Base-by-base conservation (phyloP, 1,140 invertebrate genomes). In the Procambarus clarkii region DNA sequence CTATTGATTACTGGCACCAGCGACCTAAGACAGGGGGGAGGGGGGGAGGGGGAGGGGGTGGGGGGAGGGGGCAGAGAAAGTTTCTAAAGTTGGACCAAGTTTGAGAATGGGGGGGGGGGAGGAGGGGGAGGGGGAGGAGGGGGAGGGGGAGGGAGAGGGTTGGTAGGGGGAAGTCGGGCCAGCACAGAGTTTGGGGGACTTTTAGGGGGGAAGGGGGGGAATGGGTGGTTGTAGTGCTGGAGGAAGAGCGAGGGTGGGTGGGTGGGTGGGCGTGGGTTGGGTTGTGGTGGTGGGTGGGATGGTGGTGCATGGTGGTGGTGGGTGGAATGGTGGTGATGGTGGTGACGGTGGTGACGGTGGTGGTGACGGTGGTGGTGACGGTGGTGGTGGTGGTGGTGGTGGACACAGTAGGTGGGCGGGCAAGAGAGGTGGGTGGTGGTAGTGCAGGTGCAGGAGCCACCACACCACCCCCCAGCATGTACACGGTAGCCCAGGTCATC, bases 41-140 rank as follows among this genome's bases (percentile, higher is more conserved):
- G 80, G 87, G 74, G 45, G 34, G 85, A 15, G 76, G 58, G 76
- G 54, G 74, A 82, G 46, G 45, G 88, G 76, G 21, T 24, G 74
- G 54, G 76, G 74, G 54, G 50, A 45, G 54, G 58, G 89, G n/a
- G 54, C 84, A 74, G 50, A 90, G 88, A 91, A 91, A 91, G 89
- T 91, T 91, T 91, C 89, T 64, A 80, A 91, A 91, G 89, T 91
- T 91, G 89, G 74, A 91, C 74, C 45, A 91, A 91, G 89, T 91
- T 91, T 91, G 89, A 86, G 89, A 80, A 86, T 79, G 89, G 89
- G 82, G 60, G 18, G 24, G 1, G 4, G 50, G 2, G 13, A 45
- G 50, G 21, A 5, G 46, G 45, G 85, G 71, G 7, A n/a, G 71
- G 46, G 69, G 45, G 45, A 13, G 64, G 1, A 54, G 50, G 2